Conservation (phyloP, 2,113 vertebrate genomes). For the Ciconia stormi region DNA sequence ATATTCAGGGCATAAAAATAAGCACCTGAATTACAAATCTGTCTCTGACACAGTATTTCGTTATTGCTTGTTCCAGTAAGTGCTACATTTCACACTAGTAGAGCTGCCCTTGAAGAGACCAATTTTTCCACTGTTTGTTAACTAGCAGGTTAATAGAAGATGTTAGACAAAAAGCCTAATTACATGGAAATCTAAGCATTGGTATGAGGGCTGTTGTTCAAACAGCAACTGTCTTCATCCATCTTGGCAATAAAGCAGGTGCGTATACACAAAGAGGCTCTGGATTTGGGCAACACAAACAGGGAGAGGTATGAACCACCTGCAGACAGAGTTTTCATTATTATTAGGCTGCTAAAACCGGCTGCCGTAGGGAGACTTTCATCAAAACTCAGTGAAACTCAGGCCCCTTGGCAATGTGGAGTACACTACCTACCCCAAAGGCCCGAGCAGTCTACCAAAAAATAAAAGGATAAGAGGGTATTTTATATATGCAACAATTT, state of each 20-base stretch:
- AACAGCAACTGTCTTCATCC: neutral
- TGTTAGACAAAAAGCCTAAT: neutral
- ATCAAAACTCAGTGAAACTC: neutral
- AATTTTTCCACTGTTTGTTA: neutral
- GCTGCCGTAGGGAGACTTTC: neutral
- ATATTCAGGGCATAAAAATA: neutral
- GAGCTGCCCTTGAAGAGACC: neutral
- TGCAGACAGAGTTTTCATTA: neutral
- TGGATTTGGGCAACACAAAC: neutral
- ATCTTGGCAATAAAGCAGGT: neutral
- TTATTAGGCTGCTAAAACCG: neutral
- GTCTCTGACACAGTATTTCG: neutral
- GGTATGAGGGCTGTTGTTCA: rapidly evolving
- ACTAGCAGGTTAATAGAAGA: neutral
- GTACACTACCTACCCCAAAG: neutral
- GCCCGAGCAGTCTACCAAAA: neutral
- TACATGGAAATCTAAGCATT: neutral
- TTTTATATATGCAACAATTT: neutral
- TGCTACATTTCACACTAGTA: neutral
- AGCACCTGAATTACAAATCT: neutral
- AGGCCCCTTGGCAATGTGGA: neutral
- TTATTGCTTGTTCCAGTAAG: neutral
- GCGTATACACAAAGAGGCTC: neutral
- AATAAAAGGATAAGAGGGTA: neutral
- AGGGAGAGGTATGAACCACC: neutral